A percentile compares a stretch with the other conserved stretches of the same genome.
Conservation (phyloP, 2,888 invertebrate genomes). For the Drosophila trichaetosa region DNA sequence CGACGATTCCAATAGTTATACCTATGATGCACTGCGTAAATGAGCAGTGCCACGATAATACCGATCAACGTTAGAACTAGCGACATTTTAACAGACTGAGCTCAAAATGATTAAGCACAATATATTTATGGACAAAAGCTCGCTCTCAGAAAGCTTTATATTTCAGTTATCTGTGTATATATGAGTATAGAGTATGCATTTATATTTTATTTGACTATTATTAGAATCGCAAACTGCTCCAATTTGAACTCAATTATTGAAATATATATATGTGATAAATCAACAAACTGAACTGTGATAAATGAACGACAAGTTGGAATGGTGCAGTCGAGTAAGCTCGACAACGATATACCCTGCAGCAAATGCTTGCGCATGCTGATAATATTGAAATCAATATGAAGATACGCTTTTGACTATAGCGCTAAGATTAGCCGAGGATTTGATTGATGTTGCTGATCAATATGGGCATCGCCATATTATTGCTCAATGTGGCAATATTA, state of each 20-base stretch:
- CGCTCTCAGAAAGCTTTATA: constrained; percentile 13
- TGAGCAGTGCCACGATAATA: constrained; percentile 41
- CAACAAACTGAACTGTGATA: neutral
- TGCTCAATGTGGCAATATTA: no score
- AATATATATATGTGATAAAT: no score
- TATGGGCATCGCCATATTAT: no score
- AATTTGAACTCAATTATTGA: no score
- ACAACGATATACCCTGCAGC: neutral
- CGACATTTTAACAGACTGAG: constrained; percentile 56
- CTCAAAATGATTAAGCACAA: neutral
- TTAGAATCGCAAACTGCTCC: accelerated
- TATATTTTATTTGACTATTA: neutral
- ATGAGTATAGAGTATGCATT: neutral
- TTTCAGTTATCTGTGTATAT: neutral
- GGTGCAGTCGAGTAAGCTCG: neutral
- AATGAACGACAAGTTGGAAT: neutral
- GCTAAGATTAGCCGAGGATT: neutral
- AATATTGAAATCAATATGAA: no score
- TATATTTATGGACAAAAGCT: constrained; percentile 47
- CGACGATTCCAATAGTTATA: constrained; percentile 70
- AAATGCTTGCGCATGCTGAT: neutral
- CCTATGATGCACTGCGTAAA: constrained; percentile 46
- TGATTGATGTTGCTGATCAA: no score
- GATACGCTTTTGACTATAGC: no score
- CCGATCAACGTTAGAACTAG: constrained; percentile 51